Percentiles rank a stretch among this genome's conserved stretches.
These are phyloP conservation scores for Ectropis crepuscularia DNA, from an alignment of 2,888 invertebrate genomes.

Conservation along the genomic window DNA sequence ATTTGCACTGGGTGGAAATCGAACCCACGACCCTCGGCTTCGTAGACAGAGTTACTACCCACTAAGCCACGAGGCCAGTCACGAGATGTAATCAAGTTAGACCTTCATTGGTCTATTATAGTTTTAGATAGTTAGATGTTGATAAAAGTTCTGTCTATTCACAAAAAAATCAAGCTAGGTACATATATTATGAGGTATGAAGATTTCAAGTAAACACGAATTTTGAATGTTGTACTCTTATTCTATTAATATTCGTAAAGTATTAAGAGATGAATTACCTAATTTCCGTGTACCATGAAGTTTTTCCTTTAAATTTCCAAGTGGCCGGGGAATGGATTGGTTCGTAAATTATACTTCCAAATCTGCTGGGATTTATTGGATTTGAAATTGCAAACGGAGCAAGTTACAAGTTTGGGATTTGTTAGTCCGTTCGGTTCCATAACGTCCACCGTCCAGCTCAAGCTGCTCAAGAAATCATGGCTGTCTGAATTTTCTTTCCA, in stretches of 20 bases:
- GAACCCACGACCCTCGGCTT: no score
- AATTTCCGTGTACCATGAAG: constrained; percentile 32
- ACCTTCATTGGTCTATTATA: no score
- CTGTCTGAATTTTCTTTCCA: no score
- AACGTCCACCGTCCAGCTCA: background rate
- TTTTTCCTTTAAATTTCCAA: constrained; percentile 38
- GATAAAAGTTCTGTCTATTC: no score
- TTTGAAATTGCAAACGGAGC: constrained; percentile 42
- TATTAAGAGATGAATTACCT: constrained; percentile 28
- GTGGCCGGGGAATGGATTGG: constrained; percentile 38
- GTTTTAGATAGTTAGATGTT: no score
- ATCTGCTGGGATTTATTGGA: constrained; percentile 42
- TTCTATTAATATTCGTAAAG: background rate
- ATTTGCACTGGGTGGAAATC: no score
- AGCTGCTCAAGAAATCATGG: background rate
- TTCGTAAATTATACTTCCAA: constrained; percentile 45
- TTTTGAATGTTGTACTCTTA: background rate
- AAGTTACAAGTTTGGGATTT: constrained; percentile 38
- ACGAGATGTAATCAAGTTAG: no score
- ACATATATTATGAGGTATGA: no score
- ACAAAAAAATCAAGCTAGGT: no score
- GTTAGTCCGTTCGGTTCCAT: constrained; percentile 25
- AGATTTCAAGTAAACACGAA: background rate
- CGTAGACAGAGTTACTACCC: no score
- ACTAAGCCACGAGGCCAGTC: no score